These are phyloP conservation scores for Drosophila navojoa DNA, from an alignment of 1,140 invertebrate species.

Conservation along the genomic window DNA sequence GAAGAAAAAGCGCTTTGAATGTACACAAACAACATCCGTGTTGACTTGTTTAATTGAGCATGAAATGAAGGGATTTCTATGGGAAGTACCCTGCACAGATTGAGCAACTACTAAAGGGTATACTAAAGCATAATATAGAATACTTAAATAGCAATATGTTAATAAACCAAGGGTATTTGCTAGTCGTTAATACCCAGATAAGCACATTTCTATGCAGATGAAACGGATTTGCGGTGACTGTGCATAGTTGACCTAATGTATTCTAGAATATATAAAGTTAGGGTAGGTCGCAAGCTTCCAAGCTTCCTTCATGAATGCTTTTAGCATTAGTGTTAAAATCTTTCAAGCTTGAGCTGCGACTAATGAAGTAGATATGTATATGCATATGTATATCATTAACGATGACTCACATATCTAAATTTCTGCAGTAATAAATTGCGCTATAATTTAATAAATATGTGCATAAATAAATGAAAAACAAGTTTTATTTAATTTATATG, in stretches of 20 bases:
- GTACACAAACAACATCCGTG: slow-evolving; percentile 48
- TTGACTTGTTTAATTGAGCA: slow-evolving; percentile 53
- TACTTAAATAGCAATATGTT: not conserved
- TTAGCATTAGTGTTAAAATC: not conserved
- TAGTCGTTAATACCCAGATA: not conserved
- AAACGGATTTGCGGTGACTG: not conserved
- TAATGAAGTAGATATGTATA: not conserved
- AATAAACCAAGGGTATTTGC: not conserved
- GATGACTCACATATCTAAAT: not conserved
- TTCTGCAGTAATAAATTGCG: not conserved
- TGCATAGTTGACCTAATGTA: not conserved
- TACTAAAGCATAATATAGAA: not conserved
- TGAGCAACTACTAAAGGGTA: not conserved
- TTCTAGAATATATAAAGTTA: not conserved
- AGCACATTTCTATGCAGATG: not conserved
- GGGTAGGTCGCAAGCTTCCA: not conserved
- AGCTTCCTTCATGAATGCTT: not conserved
- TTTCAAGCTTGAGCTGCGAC: not conserved
- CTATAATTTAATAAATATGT: too few species aligned
- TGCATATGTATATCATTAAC: not conserved
- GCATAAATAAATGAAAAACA: too few species aligned
- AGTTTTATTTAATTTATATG: too few species aligned
- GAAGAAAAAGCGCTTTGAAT: slow-evolving; percentile 16
- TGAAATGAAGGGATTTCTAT: slow-evolving; percentile 37
- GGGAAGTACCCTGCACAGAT: not conserved